Evolutionary conservation across 2,888 invertebrate genomes (phyloP), one percentile per base, ranked within the genome.

Genomic region (Syrista parreyssii): DNA sequence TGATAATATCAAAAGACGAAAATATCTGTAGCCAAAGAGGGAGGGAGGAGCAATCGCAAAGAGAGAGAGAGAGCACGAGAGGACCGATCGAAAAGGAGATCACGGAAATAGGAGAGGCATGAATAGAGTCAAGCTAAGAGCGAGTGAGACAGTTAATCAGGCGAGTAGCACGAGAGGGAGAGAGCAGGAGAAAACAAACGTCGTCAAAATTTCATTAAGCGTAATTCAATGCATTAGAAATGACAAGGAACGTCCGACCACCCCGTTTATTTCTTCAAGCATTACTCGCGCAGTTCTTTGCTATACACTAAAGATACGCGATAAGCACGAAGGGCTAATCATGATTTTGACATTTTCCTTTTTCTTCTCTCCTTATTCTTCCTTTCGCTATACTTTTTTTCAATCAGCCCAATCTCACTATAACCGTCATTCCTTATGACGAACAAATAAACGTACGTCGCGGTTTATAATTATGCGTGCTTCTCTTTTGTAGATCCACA

Each of bases 351-450:
- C 36, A 36, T 36, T 81, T 79, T 76, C 75, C 68, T 77, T 78
- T 75, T 80, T 74, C 80, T 79, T 76, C 76, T 75, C 78, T 79
- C 69, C 36, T 75, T 80, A 74, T 76, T 80, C 15, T 36, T 87
- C 86, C 73, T 74, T 69, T 33, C 36, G 30, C 69, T 75, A 79
- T 71, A 72, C 40, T 74, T 68, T 31, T 40, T 69, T 15, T 30
- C 69, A 30, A 76, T 76, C 33, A 72, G 55, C 34, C 33, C 75
- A 35, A 31, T 75, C 71, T 91, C 90, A 89, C 90, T 89, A 89
- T 89, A 82, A 82, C 84, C 81, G 82, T 85, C 87, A 86, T 84
- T 84, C 84, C 82, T 83, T 81, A 81, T 4, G 15, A 15, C 15
- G 4, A 40, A 40, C 15, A 15, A 15, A 15, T 40, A 40, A 15